Base-by-base conservation (phyloP, 2,113 vertebrate species). In the Boulengeromyrus knoepffleri region DNA sequence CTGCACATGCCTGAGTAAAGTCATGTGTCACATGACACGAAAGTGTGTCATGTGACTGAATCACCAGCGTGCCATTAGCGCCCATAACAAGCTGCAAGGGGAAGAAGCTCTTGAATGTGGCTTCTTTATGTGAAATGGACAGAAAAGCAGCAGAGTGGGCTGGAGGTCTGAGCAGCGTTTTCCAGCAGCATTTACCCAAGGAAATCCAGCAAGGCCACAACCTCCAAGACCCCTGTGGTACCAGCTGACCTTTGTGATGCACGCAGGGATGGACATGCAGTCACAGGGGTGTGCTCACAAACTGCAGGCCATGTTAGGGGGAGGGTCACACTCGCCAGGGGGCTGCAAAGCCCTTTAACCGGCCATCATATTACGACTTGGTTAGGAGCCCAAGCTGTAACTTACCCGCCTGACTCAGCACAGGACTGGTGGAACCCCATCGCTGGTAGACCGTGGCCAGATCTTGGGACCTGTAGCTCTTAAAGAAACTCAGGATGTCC, bases 381-480 rank as follows among this genome's bases (percentile, higher is more conserved):
- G 42, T 84, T 21, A 0, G 36, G 3, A 47, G 19, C 21, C 19
- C 8, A 12, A 9, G 10, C 21, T 46, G 19, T 47, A n/a, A 85
- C 96, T 94, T 97, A 98, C 97, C 98, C 95, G 96, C 91, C 12
- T 97, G 97, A 93, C 98, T 97, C 91, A 97, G 80, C 87, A 96
- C 92, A 2, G 96, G 95, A 77, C 95, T 96, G 91, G 95, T 93
- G 66, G 96, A 95, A 39, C 97, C 96, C 95, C 97, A 98, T 8
- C 56, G 53, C 95, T 97, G 97, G 95, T 97, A 99, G 52, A 98
- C 94, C 0, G 96, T 94, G 52, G 97, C 96, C 56, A 98, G 94
- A 92, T 98, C 97, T 92, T 98, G 97, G 92, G 97, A 96, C 96
- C 96, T 97, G 96, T 97, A 98, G 13, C 97, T 97, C 95, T 98